phyloP scores from a whole-genome alignment of 1,140 invertebrate species.

The Goniozus legneri region DNA sequence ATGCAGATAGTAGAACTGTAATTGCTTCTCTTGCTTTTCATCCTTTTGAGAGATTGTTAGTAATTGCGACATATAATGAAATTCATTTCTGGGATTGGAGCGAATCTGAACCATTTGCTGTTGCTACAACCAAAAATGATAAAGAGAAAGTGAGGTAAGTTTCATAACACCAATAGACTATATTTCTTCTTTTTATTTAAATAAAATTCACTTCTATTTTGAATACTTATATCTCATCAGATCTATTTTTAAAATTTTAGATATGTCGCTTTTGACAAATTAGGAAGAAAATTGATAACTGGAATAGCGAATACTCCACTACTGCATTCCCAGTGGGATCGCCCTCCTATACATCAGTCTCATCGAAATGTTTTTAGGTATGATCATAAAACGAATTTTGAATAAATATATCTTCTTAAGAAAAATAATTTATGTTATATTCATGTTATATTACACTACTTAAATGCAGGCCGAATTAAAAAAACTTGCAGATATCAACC shows the following conservation, averaged over 20 bases:
- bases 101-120: conserved; percentile 70
- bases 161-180: conserved; percentile 1
- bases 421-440: too few species aligned
- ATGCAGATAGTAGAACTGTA: conserved; percentile 65
- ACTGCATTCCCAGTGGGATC: conserved; percentile 55
- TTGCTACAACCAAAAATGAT: conserved; percentile 64
- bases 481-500: conserved; percentile 11
- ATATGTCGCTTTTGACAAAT: conserved; percentile 80
- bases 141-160: conserved; percentile 75
- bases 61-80: conserved; percentile 82
- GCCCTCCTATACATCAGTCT: conserved; percentile 40
- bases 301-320: conserved; percentile 71
- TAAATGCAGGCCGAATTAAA: too few species aligned
- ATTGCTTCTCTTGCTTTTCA: conserved; percentile 87
- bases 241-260: conserved; percentile 50
- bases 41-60: conserved; percentile 75
- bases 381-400: too few species aligned
- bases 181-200: conserved; percentile 3
- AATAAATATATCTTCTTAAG: not conserved
- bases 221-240: conserved; percentile 10
- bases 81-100: conserved; percentile 91
- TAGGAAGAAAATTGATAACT: conserved; percentile 80
- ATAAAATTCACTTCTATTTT: conserved; percentile 7
- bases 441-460: too few species aligned
- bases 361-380: conserved; percentile 28